Evolutionary conservation across 1,140 invertebrate species (phyloP).

Genomic region (Maniola jurtina): DNA sequence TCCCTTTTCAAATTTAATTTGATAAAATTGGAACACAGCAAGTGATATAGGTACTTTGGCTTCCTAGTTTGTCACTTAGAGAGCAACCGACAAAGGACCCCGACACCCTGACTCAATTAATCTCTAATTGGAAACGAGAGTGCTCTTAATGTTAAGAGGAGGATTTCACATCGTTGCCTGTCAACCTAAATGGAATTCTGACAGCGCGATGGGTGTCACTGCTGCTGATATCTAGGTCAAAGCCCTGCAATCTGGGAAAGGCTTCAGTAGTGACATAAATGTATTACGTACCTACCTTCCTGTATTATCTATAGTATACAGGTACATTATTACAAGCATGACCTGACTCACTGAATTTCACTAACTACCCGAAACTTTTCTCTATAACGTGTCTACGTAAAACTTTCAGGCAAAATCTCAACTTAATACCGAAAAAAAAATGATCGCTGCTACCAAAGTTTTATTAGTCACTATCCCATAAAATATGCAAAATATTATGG

Average conservation of each 20-base stretch:
- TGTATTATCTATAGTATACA: neutral
- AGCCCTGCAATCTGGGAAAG: neutral
- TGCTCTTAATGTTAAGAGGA: slow-evolving; percentile 68
- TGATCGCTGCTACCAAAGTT: no score
- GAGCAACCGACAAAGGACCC: slow-evolving; percentile 49
- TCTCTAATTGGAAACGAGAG: slow-evolving; percentile 71
- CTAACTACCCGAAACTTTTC: no score
- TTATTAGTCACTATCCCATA: no score
- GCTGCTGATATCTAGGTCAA: slow-evolving; percentile 57
- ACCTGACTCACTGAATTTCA: no score
- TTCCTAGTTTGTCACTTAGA: slow-evolving; percentile 6
- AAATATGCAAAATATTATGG: no score
- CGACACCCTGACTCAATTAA: slow-evolving; percentile 66
- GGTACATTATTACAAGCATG: no score
- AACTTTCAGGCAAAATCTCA: no score
- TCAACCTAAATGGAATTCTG: slow-evolving; percentile 70
- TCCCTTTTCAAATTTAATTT: neutral
- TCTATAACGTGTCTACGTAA: no score
- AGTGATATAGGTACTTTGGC: neutral
- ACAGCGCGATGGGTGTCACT: slow-evolving; percentile 54
- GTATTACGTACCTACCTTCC: neutral
- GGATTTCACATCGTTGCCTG: slow-evolving; percentile 64
- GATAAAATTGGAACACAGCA: neutral
- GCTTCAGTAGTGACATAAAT: neutral
- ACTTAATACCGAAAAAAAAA: no score